Evolutionary conservation across 2,797 vertebrate species (phyloP).

Genomic region (Acropternis orthonyx): DNA sequence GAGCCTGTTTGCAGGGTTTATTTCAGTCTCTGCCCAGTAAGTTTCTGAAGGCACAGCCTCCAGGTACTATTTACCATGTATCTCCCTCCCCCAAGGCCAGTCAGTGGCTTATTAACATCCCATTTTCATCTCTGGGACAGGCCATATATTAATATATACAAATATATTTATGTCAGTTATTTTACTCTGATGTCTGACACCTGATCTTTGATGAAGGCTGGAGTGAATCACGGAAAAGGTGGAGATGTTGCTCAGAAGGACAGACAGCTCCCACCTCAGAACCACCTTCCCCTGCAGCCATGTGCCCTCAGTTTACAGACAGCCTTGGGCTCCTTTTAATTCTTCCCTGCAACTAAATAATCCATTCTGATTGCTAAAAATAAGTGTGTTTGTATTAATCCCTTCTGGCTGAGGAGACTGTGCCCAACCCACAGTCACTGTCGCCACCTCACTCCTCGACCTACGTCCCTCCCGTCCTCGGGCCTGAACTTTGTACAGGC

Average conservation of each 20-base stretch:
- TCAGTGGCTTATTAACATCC: not conserved
- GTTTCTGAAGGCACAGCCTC: not conserved
- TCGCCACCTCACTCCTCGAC: not conserved
- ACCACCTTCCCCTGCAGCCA: not conserved
- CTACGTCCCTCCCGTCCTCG: not conserved
- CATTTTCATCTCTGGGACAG: not conserved
- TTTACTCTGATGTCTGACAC: not conserved
- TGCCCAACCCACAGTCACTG: accelerated
- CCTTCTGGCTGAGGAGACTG: not conserved
- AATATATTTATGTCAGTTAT: not conserved
- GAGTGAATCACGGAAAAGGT: not conserved
- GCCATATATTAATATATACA: not conserved
- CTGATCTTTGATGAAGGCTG: not conserved
- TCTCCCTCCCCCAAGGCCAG: not conserved
- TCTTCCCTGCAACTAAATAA: not conserved
- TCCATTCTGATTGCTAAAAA: not conserved
- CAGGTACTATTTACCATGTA: not conserved
- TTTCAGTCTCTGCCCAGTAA: not conserved
- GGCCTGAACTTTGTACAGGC: not conserved
- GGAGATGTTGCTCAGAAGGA: not conserved
- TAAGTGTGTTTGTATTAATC: not conserved
- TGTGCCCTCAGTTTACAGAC: not conserved
- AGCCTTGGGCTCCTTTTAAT: not conserved
- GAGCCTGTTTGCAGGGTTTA: not conserved
- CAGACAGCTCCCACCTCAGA: not conserved